These are phyloP conservation scores for Lepidochitona cinerea DNA, from an alignment of 2,888 invertebrate species.

Conservation along the genomic window DNA sequence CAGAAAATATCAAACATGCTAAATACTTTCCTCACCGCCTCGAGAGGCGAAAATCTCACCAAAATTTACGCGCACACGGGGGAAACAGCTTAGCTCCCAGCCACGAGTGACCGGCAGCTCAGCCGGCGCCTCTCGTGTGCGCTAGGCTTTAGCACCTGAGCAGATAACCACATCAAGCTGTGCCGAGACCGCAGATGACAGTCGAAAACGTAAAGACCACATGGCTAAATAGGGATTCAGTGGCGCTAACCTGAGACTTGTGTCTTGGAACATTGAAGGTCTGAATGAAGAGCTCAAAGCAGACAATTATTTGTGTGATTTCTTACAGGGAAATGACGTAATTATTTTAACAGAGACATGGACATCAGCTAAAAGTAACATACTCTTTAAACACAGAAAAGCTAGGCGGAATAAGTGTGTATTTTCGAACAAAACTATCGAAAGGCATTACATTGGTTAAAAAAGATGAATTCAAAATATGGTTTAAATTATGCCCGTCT, in stretches of 20 bases:
- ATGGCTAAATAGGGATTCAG: neutral
- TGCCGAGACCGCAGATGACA: neutral
- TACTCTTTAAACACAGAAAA: neutral
- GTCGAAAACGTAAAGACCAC: neutral
- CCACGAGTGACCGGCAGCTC: too few species aligned
- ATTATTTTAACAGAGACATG: neutral
- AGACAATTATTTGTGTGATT: neutral
- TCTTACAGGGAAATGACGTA: neutral
- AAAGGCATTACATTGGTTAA: neutral
- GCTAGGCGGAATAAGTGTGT: neutral
- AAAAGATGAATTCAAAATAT: neutral
- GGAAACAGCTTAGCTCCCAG: too few species aligned
- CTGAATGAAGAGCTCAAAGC: neutral
- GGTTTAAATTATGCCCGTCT: neutral
- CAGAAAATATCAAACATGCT: too few species aligned
- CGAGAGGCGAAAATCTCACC: too few species aligned
- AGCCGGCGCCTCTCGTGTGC: too few species aligned
- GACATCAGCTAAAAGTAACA: neutral
- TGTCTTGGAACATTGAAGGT: neutral
- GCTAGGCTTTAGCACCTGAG: neutral
- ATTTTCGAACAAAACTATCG: neutral
- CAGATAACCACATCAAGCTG: too few species aligned
- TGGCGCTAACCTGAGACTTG: neutral
- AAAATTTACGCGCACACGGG: too few species aligned
- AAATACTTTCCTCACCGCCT: too few species aligned